phyloP scores from a whole-genome alignment of 1,140 invertebrate species.

The Sycobia sp. region DNA sequence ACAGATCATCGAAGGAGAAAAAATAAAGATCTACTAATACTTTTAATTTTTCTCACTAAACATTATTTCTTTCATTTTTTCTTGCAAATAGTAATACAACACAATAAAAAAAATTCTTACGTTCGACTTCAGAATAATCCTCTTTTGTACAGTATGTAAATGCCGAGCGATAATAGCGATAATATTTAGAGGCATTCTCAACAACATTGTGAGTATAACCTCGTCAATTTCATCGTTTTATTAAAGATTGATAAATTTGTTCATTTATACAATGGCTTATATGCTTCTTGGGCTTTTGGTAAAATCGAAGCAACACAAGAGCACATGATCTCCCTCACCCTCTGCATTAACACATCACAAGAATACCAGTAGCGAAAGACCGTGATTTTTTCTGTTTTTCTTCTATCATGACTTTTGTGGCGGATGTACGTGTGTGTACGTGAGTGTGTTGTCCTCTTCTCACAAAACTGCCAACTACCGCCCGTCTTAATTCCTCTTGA shows the following conservation, averaged over 20 bases:
- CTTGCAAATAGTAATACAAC: constrained; percentile 35
- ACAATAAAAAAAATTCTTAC: constrained; percentile 35
- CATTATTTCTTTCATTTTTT: constrained; percentile 36
- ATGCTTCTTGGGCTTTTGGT: constrained; percentile 44
- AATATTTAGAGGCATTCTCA: constrained; percentile 26
- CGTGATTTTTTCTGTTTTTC: constrained; percentile 15
- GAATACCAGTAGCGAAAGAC: constrained; percentile 19
- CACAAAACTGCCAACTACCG: neutral
- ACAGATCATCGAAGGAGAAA: constrained; percentile 19
- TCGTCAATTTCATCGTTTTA: constrained; percentile 57
- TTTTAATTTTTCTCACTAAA: constrained; percentile 28
- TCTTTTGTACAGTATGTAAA: constrained; percentile 36
- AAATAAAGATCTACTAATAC: constrained; percentile 28
- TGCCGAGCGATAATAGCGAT: constrained; percentile 30
- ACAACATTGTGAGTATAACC: constrained; percentile 17
- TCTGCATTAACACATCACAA: neutral
- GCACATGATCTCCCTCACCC: constrained; percentile 10
- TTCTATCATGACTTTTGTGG: constrained; percentile 3
- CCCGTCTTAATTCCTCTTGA: neutral
- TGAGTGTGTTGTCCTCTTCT: neutral
- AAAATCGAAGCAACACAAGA: constrained; percentile 23
- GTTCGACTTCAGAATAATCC: constrained; percentile 26
- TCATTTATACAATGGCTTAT: constrained; percentile 64
- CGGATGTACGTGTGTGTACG: constrained; percentile 1
- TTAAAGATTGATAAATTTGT: constrained; percentile 65